These are phyloP conservation scores for Mirza zaza DNA, from an alignment of 2,113 vertebrate genomes.

Conservation along the genomic window DNA sequence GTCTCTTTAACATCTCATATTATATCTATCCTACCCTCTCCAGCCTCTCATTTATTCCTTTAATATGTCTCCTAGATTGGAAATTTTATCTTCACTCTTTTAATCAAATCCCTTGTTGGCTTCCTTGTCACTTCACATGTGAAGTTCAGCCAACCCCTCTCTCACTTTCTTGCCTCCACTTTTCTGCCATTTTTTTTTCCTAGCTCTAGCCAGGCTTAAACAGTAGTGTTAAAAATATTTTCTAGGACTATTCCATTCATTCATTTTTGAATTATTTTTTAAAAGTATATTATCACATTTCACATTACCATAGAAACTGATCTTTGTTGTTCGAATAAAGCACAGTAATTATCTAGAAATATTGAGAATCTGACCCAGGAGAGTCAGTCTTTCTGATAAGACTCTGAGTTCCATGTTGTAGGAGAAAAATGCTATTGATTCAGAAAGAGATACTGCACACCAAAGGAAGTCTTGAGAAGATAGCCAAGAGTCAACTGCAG, in stretches of 20 bases:
- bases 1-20: not conserved
- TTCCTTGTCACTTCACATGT: not conserved
- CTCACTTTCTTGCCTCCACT: not conserved
- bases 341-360: not conserved
- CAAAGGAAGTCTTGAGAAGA: not conserved
- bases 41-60: not conserved
- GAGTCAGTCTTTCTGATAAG: not conserved
- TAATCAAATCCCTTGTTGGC: not conserved
- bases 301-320: not conserved
- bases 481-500: not conserved
- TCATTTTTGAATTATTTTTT: constrained; percentile 27
- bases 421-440: not conserved
- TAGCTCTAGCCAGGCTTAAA: not conserved
- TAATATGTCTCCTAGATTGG: not conserved
- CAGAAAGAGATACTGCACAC: not conserved
- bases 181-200: not conserved
- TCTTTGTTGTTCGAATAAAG: constrained; percentile 24
- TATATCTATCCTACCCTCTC: not conserved
- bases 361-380: not conserved
- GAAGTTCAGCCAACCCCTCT: not conserved
- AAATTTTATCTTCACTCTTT: constrained; percentile 30
- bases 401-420: not conserved
- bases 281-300: not conserved
- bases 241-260: not conserved
- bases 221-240: constrained; percentile 7